These are phyloP conservation scores for Meles meles DNA, from an alignment of 2,113 vertebrate species.

Conservation along the genomic window DNA sequence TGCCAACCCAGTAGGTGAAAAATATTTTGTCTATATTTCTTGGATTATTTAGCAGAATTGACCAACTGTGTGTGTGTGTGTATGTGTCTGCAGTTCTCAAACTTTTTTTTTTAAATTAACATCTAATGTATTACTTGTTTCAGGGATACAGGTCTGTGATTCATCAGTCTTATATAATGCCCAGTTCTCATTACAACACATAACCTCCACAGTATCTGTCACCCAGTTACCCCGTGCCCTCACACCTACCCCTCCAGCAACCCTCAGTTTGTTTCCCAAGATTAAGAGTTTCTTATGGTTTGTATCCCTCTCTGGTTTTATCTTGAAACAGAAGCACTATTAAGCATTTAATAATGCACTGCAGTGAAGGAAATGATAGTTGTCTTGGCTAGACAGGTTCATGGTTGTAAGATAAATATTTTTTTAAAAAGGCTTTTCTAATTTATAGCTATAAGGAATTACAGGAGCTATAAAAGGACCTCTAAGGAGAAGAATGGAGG, in stretches of 20 bases:
- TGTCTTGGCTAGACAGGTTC: neutral
- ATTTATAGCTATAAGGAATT: neutral
- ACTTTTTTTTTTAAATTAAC: too few relatives aligned
- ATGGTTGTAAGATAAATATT: conserved; percentile 20
- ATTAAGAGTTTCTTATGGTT: too few relatives aligned
- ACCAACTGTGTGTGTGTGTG: neutral
- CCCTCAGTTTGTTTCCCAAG: too few relatives aligned
- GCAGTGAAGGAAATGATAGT: neutral
- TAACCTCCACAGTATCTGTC: too few relatives aligned
- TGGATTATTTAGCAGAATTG: neutral
- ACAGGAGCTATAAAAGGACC: neutral
- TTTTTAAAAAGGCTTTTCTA: neutral
- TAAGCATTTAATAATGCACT: neutral
- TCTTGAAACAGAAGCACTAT: neutral
- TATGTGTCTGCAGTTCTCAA: too few relatives aligned
- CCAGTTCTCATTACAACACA: too few relatives aligned
- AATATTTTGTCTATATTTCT: neutral
- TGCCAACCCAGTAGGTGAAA: neutral
- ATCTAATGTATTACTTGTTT: too few relatives aligned
- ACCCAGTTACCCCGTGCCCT: too few relatives aligned
- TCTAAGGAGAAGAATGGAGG: neutral
- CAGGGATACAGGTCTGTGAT: too few relatives aligned
- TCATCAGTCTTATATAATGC: too few relatives aligned
- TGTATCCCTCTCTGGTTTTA: too few relatives aligned
- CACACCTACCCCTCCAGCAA: too few relatives aligned